Conservation (phyloP, 1,140 invertebrate genomes). For the Ericerus pela region DNA sequence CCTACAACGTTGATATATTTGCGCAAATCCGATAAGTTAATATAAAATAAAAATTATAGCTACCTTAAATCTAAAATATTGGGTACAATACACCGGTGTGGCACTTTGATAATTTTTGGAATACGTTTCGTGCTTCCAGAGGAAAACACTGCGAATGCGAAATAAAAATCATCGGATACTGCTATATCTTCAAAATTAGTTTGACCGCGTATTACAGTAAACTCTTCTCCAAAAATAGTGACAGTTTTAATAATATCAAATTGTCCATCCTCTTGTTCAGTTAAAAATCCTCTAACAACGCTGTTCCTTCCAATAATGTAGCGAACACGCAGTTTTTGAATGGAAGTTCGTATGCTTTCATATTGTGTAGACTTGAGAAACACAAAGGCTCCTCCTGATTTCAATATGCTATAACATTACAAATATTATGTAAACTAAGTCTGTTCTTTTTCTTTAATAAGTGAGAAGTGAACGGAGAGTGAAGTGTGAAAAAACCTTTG, state of each 20-base stretch:
- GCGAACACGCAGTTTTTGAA: not conserved
- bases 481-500: too few relatives aligned
- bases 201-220: not conserved
- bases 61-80: conserved; percentile 2
- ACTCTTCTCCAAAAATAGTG: not conserved
- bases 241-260: not conserved
- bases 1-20: too few relatives aligned
- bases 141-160: not conserved
- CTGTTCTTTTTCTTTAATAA: too few relatives aligned
- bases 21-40: not conserved
- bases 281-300: not conserved
- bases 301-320: not conserved
- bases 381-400: not conserved
- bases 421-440: too few relatives aligned
- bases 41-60: not conserved
- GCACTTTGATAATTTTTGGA: conserved; percentile 2
- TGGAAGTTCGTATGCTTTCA: not conserved
- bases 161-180: not conserved
- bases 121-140: not conserved
- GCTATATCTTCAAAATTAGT: not conserved
- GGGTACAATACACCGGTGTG: not conserved
- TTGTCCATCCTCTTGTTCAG: too few relatives aligned
- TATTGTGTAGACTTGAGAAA: not conserved
- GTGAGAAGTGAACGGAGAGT: too few relatives aligned
- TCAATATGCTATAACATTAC: not conserved